Base-by-base conservation (phyloP, 2,888 invertebrate species). In the Dioctria rufipes region DNA sequence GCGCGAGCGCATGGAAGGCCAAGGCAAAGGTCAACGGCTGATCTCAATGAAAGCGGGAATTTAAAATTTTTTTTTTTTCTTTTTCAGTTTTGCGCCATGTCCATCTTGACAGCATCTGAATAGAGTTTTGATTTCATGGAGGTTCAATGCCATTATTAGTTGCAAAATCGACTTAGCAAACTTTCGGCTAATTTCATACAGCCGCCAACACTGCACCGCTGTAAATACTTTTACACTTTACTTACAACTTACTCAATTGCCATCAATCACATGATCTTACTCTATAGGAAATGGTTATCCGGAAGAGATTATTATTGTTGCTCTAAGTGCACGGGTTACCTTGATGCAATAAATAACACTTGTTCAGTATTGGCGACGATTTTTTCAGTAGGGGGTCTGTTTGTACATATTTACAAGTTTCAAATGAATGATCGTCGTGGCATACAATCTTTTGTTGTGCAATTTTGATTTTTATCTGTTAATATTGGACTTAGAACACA, bases 11-110 rank as follows among this genome's bases (percentile, higher is more conserved):
- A 60, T n/a, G 61, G 65, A 42, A 65, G 65, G 65, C 65, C 65
- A 65, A 65, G 65, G 65, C 65, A 65, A 65, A 65, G 65, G 65
- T 65, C 65, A 65, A 42, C 42, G 65, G 65, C 65, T 65, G 65
- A 40, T 65, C 65, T n/a, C 61, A 61, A 61, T 60, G 60, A 4
- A 37, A 60, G 25, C 60, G 42, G 65, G 42, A n/a, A 13, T 65
- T 5, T 39, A n/a, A 4, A 3, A n/a, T n/a, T n/a, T n/a, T 11
- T 42, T 40, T 9, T 42, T 65, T 65, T 42, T 65, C 40, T 65
- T 65, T 11, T 40, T 42, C 65, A 9, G 39, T 40, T 65, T 65
- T 65, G 39, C 42, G 40, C 42, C n/a, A 3, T 65, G 65, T 65
- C 65, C 65, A 65, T 65, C 65, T 65, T 13, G 42, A n/a, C 42